Evolutionary conservation across 2,113 vertebrate species (phyloP).

Genomic region (Pelvicachromis taeniatus): DNA sequence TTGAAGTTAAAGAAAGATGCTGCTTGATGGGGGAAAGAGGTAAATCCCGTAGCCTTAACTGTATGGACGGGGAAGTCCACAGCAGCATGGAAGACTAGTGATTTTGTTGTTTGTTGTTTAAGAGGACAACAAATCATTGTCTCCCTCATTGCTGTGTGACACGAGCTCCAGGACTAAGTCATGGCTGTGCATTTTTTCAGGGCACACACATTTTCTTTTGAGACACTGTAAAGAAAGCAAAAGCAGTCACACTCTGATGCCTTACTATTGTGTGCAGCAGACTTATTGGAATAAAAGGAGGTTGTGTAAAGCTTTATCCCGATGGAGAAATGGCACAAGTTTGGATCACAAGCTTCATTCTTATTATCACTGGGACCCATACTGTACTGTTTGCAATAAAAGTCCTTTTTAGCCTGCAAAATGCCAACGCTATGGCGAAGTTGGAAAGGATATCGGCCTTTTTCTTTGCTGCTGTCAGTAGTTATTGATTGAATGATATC

Average conservation of each 20-base stretch:
- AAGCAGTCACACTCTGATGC: background rate
- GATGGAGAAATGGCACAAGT: background rate
- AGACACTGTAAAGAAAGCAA: background rate
- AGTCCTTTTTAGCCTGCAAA: background rate
- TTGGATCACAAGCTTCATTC: background rate
- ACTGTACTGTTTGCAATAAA: background rate
- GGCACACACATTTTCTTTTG: background rate
- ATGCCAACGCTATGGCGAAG: accelerated
- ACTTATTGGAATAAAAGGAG: background rate
- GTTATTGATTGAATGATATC: accelerated
- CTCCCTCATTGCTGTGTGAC: constrained; percentile 67
- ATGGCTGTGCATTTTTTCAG: background rate
- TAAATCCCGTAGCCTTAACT: background rate
- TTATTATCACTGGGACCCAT: background rate
- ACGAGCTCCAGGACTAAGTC: background rate
- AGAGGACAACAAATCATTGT: constrained; percentile 75
- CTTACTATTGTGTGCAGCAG: background rate
- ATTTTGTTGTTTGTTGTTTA: constrained; percentile 78
- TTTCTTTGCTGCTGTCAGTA: background rate
- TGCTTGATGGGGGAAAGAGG: background rate
- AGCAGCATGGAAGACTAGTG: constrained; percentile 79
- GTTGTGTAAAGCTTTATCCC: background rate
- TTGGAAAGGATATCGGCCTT: background rate
- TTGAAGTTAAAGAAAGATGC: background rate
- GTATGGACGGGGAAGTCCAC: constrained; percentile 24